Evolutionary conservation across 2,888 invertebrate species (phyloP).

Genomic region (Tridacna crocea): DNA sequence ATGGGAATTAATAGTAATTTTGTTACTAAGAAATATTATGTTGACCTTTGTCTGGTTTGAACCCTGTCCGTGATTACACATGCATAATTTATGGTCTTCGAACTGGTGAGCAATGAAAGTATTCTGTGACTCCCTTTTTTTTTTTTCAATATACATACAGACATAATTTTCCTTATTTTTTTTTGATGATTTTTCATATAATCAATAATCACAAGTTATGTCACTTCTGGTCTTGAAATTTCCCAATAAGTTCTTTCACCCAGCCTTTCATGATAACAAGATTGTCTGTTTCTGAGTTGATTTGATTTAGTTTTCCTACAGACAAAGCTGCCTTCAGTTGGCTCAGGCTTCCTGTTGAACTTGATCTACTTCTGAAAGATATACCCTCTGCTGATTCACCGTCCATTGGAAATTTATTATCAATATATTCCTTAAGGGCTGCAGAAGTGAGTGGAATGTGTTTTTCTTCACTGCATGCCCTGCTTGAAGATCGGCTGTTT

Average conservation of each 20-base stretch:
- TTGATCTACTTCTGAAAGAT: constrained; percentile 36
- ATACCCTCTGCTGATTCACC: constrained; percentile 32
- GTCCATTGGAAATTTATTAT: constrained; percentile 50
- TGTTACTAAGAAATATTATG: too few species aligned
- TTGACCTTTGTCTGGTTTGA: too few species aligned
- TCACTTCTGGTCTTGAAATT: constrained; percentile 69
- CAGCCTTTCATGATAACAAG: constrained; percentile 79
- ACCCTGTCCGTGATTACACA: too few species aligned
- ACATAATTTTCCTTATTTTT: not conserved
- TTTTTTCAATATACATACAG: not conserved
- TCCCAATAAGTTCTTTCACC: constrained; percentile 77
- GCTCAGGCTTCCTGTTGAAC: constrained; percentile 33
- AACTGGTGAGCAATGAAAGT: not conserved
- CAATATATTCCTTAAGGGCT: constrained; percentile 50
- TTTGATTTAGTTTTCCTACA: constrained; percentile 68
- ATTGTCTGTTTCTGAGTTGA: constrained; percentile 71
- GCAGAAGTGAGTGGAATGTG: constrained; percentile 44
- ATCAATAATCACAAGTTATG: not conserved
- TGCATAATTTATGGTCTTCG: not conserved
- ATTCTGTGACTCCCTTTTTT: not conserved
- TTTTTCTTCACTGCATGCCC: constrained; percentile 72
- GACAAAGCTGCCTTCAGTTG: constrained; percentile 66
- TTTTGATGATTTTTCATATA: not conserved
- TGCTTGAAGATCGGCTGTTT: constrained; percentile 45
- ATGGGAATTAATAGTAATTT: too few species aligned